Evolutionary conservation across 92 coral and sea anemone species (phyloP).

Genomic region (Hydrozoanthus gracilis): DNA sequence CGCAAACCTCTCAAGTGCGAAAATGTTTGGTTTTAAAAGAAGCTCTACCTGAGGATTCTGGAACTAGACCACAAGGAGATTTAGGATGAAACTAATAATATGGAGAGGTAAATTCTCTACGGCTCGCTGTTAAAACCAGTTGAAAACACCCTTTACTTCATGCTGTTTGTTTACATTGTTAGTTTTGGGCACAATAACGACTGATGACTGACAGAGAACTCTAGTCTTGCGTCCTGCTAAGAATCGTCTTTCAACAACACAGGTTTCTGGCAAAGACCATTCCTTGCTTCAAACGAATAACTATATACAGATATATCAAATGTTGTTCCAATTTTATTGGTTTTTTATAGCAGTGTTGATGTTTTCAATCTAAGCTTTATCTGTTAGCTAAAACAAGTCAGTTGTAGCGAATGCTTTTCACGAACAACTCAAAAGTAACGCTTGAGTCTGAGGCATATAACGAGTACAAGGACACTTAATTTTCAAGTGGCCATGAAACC

Average conservation of each 20-base stretch:
- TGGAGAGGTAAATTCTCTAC: constrained; percentile 73
- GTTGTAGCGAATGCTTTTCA: constrained; percentile 2
- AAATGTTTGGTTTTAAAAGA: background rate
- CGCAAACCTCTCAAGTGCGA: constrained; percentile 24
- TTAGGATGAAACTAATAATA: constrained; percentile 29
- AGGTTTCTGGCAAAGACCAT: constrained; percentile 35
- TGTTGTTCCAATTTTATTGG: background rate
- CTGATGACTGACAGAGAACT: constrained; percentile 51
- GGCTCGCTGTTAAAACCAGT: constrained; percentile 82
- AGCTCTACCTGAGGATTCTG: background rate
- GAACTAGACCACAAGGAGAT: constrained; percentile 30
- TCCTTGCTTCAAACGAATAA: background rate
- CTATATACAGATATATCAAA: background rate
- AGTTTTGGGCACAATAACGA: constrained; percentile 63
- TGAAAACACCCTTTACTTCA: constrained; percentile 86
- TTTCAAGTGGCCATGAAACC: constrained; percentile 42
- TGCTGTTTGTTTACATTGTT: constrained; percentile 82
- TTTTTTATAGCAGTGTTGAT: background rate
- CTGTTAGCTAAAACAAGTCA: constrained; percentile 16
- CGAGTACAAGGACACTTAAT: constrained; percentile 24
- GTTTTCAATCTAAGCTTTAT: background rate
- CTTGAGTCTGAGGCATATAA: background rate
- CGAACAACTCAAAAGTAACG: background rate
- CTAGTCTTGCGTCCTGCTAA: constrained; percentile 31
- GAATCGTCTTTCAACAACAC: constrained; percentile 31